Conservation (phyloP, 1,140 invertebrate genomes). For the Bathynomus jamesi region DNA sequence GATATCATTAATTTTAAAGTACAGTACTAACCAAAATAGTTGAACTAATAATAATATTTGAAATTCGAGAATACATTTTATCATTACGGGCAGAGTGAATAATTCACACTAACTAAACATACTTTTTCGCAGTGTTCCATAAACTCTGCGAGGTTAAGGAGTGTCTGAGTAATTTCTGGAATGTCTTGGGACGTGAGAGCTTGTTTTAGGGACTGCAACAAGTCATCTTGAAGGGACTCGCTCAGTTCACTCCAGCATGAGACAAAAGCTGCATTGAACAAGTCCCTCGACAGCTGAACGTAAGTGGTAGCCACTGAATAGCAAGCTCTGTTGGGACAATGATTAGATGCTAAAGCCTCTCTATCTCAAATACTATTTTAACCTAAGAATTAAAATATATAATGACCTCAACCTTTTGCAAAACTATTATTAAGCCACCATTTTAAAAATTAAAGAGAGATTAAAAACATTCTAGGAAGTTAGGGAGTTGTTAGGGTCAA, state of each 20-base stretch:
- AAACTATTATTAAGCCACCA: no score
- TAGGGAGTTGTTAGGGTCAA: no score
- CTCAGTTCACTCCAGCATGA: conserved; percentile 96
- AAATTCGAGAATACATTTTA: not conserved
- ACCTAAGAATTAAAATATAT: no score
- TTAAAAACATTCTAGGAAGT: no score
- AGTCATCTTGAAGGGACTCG: conserved; percentile 68
- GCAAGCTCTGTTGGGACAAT: conserved; percentile 60
- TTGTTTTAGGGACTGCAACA: conserved; percentile 78
- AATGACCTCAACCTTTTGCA: no score
- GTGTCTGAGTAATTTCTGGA: conserved; percentile 94
- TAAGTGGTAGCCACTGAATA: conserved; percentile 88
- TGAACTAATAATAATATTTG: not conserved
- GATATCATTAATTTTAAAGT: no score
- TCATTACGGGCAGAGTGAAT: no score
- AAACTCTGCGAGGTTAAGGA: conserved; percentile 96
- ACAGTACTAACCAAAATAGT: no score
- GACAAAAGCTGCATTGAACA: conserved; percentile 98
- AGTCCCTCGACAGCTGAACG: conserved; percentile 81
- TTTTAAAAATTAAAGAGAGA: no score
- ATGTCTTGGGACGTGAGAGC: conserved; percentile 86
- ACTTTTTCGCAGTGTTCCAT: conserved; percentile 98
- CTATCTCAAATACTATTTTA: no score
- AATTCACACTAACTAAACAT: no score
- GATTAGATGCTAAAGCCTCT: no score